Percentiles rank a stretch among this genome's conserved stretches.
These are phyloP conservation scores for Pygocentrus nattereri DNA, from an alignment of 2,797 vertebrate genomes.

Conservation along the genomic window DNA sequence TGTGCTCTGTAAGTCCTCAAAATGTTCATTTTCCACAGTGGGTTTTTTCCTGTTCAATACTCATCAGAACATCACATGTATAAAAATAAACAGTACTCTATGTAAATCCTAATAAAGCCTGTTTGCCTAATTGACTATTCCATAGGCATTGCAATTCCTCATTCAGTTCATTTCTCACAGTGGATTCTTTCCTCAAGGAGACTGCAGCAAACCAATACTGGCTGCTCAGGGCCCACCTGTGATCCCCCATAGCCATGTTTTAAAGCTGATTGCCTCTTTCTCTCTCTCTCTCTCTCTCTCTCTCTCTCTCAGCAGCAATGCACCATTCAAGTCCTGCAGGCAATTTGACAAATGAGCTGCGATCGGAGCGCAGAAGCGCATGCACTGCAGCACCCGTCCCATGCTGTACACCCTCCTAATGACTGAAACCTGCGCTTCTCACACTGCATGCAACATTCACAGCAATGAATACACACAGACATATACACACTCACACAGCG, in stretches of 20 bases:
- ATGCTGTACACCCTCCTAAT: slow-evolving; percentile 65
- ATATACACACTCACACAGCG: slow-evolving; percentile 38
- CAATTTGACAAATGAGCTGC: slow-evolving; percentile 83
- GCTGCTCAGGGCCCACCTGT: slow-evolving; percentile 65
- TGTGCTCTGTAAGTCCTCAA: too few relatives aligned
- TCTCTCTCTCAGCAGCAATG: slow-evolving; percentile 81
- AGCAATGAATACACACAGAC: neutral
- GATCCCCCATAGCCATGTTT: slow-evolving; percentile 71
- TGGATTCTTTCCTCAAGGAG: slow-evolving; percentile 41
- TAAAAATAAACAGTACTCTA: neutral
- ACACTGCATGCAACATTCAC: slow-evolving; percentile 42
- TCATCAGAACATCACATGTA: neutral
- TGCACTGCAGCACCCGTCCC: slow-evolving; percentile 80
- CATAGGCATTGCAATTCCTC: slow-evolving; percentile 22
- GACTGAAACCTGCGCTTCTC: slow-evolving; percentile 35
- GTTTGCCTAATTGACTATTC: neutral
- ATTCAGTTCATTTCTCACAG: slow-evolving; percentile 16
- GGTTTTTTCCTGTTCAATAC: too few relatives aligned
- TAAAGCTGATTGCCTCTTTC: slow-evolving; percentile 73
- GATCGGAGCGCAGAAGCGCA: slow-evolving; percentile 74
- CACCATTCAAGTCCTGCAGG: slow-evolving; percentile 84
- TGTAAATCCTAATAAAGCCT: neutral
- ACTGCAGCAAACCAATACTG: slow-evolving; percentile 44
- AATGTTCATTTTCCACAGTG: neutral
- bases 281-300: slow-evolving; percentile 60